Evolutionary conservation across 1,140 invertebrate species (phyloP), one percentile per base, ranked within the genome.

Genomic region (Tetragonula clypearis): DNA sequence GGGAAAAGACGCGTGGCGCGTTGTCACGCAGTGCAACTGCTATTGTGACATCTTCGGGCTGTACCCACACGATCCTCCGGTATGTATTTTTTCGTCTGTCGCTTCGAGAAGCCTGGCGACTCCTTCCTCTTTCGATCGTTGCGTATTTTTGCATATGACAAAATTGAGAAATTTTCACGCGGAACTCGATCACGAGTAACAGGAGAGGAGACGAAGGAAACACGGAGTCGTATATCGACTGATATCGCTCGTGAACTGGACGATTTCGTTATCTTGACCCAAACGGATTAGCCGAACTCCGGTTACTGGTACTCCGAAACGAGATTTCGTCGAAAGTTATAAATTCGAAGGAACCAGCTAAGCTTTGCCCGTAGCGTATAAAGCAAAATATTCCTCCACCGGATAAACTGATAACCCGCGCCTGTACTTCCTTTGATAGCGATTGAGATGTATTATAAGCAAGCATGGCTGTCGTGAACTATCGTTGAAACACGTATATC

Each of bases 11-110:
- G 91, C 90, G 89, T 92, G 82, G 91, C 90, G 75, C 90, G 85
- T 84, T 90, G 91, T 92, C 91, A 91, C 84, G 85, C 89, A 87
- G 84, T 90, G 87, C 90, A 90, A 90, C 87, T 86, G 85, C 90
- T 91, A 90, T 92, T 91, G 90, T 90, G 89, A 92, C 91, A 90
- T 89, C 88, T 91, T 86, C 81, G 79, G 78, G 71, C 74, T 84
- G 84, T 89, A 88, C 79, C 85, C 85, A 87, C 86, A 85, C 85
- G 66, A 41, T 72, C 49, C 74, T 73, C 53, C 53, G 77, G 68
- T 80, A 65, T 58, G 60, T 71, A 58, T 74, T 81, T 82, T 73
- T 71, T 74, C 15, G 15, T 23, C 53, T 19, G 15, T 66, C 41
- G 23, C 15, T 55, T 26, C 23, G 17, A 41, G 58, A 62, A 62